phyloP scores from a whole-genome alignment of 2,113 vertebrate species.

The Desmodus rotundus region DNA sequence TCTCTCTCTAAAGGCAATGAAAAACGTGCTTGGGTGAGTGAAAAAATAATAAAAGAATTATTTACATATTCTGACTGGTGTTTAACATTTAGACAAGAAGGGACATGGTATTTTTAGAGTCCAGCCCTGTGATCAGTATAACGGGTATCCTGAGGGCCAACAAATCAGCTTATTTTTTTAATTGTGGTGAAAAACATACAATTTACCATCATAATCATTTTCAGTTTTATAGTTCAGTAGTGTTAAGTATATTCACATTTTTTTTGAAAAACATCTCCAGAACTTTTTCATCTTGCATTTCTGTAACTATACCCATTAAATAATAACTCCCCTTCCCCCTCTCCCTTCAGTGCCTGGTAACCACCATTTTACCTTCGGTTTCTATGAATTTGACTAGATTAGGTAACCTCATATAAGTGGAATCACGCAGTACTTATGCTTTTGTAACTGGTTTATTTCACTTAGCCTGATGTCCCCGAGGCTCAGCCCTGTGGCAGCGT shows the following conservation, averaged over 20 bases:
- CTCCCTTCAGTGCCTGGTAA: not conserved
- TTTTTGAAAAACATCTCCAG: not conserved
- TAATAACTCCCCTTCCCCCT: not conserved
- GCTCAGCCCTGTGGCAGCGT: not conserved
- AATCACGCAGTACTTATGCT: not conserved
- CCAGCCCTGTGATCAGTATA: not conserved
- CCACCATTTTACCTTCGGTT: not conserved
- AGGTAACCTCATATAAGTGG: not conserved
- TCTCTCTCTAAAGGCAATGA: too few species aligned
- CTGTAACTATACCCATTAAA: not conserved
- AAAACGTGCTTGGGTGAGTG: too few species aligned
- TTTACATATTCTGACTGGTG: not conserved
- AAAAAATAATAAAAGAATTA: not conserved
- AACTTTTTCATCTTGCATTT: conserved; percentile 16
- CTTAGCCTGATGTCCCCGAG: not conserved
- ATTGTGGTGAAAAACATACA: not conserved
- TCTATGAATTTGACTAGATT: not conserved
- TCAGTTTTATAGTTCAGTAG: not conserved
- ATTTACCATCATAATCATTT: not conserved
- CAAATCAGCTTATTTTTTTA: not conserved
- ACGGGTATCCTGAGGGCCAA: not conserved
- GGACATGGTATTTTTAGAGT: conserved; percentile 15
- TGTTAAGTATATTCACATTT: not conserved
- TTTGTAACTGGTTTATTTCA: conserved; percentile 18
- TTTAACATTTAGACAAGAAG: conserved; percentile 24